Evolutionary conservation across 2,113 vertebrate genomes (phyloP).

Genomic region (Vireo altiloquus): DNA sequence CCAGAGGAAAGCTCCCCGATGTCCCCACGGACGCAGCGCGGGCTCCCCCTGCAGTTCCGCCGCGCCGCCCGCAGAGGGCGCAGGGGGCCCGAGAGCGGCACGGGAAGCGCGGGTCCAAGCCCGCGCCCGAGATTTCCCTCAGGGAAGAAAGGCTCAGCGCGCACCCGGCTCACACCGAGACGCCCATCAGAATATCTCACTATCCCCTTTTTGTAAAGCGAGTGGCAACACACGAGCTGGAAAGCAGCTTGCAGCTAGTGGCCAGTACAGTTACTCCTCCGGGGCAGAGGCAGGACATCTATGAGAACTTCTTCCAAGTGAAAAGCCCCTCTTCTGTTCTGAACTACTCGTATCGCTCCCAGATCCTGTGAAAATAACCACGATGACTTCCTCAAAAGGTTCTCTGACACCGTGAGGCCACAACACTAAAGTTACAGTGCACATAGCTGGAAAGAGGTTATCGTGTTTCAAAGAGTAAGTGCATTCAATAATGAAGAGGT

Average conservation of each 20-base stretch:
- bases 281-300: background rate
- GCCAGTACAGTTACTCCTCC: background rate
- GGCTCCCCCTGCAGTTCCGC: background rate
- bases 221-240: too few relatives aligned
- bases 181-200: accelerated
- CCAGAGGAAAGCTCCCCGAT: too few relatives aligned
- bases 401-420: background rate
- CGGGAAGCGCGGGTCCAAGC: background rate
- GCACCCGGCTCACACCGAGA: accelerated
- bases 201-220: accelerated
- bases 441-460: background rate
- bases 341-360: background rate
- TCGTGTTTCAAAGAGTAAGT: background rate
- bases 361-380: background rate
- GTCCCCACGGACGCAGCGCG: background rate
- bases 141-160: accelerated
- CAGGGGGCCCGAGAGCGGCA: background rate
- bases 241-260: background rate
- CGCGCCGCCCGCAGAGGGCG: slow-evolving; percentile 28
- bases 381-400: accelerated
- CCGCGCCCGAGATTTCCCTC: accelerated
- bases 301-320: background rate
- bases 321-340: background rate
- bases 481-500: background rate
- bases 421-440: accelerated